Conservation (phyloP, 1,140 invertebrate species). For the Scaptodrosophila lebanonensis region DNA sequence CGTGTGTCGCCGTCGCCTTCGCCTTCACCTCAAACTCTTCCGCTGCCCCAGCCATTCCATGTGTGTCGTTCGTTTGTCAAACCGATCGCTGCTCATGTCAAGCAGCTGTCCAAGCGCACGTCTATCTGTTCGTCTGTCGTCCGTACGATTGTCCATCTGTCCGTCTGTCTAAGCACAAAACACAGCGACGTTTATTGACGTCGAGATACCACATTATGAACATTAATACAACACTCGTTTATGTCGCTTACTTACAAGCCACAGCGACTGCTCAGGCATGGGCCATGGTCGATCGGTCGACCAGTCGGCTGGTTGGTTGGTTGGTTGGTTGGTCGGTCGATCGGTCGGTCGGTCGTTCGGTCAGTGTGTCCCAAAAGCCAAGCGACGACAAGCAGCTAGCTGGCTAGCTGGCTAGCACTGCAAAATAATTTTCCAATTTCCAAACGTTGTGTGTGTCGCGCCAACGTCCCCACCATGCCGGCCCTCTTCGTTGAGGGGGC, state of each 20-base stretch:
- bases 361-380: not conserved
- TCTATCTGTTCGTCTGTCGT: too few relatives aligned
- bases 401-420: conserved; percentile 28
- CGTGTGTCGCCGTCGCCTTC: conserved; percentile 1
- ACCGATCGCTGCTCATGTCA: conserved; percentile 46
- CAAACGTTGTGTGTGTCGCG: conserved; percentile 64
- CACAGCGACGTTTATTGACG: conserved; percentile 74
- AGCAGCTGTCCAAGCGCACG: conserved; percentile 51
- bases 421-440: conserved; percentile 74
- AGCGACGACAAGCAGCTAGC: not conserved
- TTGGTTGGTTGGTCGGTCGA: too few relatives aligned
- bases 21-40: not conserved
- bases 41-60: conserved; percentile 5
- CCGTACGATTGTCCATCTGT: conserved; percentile 45
- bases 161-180: not conserved
- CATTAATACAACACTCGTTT: conserved; percentile 77
- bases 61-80: conserved; percentile 28
- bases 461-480: conserved; percentile 1
- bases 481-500: conserved; percentile 49
- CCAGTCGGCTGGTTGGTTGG: too few relatives aligned
- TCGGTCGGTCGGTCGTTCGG: too few relatives aligned
- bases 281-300: conserved; percentile 9
- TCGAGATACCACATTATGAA: conserved; percentile 76
- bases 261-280: conserved; percentile 10
- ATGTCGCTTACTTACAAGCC: conserved; percentile 74